These are phyloP conservation scores for Taxidea taxus DNA, from an alignment of 2,113 vertebrate genomes.

Conservation along the genomic window DNA sequence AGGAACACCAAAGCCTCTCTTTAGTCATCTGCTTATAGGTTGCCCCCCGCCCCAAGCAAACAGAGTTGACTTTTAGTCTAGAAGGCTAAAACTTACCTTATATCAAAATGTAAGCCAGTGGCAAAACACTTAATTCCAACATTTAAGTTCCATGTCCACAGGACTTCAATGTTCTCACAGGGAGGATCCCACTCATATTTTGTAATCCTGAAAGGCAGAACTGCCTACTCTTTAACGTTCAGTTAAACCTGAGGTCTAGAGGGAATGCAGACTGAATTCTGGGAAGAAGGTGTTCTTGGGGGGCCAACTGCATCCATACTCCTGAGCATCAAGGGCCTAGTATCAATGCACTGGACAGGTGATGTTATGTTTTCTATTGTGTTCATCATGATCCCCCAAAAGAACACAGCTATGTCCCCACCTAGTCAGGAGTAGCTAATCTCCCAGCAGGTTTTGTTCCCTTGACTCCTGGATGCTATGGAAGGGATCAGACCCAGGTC, in stretches of 20 bases:
- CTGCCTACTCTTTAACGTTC: neutral
- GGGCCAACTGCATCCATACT: neutral
- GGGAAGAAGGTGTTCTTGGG: neutral
- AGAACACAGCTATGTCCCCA: neutral
- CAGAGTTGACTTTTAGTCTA: neutral
- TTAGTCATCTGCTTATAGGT: constrained; percentile 8
- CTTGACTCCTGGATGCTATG: neutral
- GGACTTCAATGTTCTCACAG: constrained; percentile 8
- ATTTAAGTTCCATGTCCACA: constrained; percentile 4
- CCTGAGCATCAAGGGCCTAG: neutral
- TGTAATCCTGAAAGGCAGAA: constrained; percentile 34
- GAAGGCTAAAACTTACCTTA: constrained; percentile 41
- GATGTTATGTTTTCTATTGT: neutral
- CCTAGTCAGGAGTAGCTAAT: neutral
- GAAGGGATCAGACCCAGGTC: neutral
- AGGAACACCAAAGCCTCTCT: constrained; percentile 18
- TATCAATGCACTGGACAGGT: neutral
- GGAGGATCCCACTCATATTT: neutral
- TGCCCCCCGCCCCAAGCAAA: neutral
- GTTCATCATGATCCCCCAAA: neutral
- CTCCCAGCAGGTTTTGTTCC: neutral
- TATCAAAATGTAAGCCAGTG: constrained; percentile 46
- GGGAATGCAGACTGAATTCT: constrained; percentile 6
- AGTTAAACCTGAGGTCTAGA: constrained; percentile 5
- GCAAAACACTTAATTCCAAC: constrained; percentile 36